phyloP scores from a whole-genome alignment of 2,797 vertebrate genomes.

The Morus bassanus region DNA sequence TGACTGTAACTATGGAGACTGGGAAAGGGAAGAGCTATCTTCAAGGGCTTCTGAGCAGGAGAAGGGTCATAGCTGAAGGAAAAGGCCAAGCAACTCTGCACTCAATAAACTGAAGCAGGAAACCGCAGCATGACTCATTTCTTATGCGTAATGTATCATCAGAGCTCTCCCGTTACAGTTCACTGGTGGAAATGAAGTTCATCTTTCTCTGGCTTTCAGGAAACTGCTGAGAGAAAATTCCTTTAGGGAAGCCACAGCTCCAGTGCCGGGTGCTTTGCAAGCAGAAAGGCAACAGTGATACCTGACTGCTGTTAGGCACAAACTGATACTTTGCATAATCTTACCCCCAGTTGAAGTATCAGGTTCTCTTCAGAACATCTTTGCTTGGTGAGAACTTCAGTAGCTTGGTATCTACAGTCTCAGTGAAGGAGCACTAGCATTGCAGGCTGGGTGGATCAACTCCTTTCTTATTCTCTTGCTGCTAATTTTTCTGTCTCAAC shows the following conservation, averaged over 20 bases:
- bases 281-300: background rate
- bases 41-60: background rate
- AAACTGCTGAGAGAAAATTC: slow-evolving; percentile 43
- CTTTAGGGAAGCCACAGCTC: background rate
- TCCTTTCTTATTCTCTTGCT: background rate
- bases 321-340: background rate
- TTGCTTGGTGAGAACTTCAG: background rate
- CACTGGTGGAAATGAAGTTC: slow-evolving; percentile 50
- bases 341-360: background rate
- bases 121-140: slow-evolving; percentile 52
- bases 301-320: background rate
- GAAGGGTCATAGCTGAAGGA: background rate
- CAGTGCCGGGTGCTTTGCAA: background rate
- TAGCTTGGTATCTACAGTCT: background rate
- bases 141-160: slow-evolving; percentile 37
- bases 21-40: background rate
- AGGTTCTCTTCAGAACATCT: background rate
- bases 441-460: background rate
- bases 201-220: slow-evolving; percentile 48
- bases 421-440: background rate
- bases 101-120: slow-evolving; percentile 33
- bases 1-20: background rate
- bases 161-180: slow-evolving; percentile 31
- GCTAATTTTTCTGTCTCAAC: background rate
- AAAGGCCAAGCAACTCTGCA: slow-evolving; percentile 1